Base-by-base conservation (phyloP, 2,888 invertebrate species). In the Tinea trinotella region DNA sequence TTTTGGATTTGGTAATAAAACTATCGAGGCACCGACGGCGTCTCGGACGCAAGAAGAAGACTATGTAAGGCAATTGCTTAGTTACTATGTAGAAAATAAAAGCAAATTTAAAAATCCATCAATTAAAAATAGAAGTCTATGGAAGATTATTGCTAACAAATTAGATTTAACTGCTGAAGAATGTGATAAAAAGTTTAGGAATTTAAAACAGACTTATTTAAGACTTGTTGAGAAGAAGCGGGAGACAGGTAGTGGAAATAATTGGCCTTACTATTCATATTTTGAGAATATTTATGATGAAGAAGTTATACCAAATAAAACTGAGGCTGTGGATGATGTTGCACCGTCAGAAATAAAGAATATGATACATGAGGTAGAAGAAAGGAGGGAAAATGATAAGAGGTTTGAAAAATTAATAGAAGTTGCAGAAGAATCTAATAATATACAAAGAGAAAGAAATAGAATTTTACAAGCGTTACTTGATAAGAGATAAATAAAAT, bases 121-220 rank as follows among this genome's bases (percentile, higher is more conserved):
- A 2, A 65, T 70, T 1, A 84, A 76, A 59, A 83, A 82, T 58
- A 82, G 74, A 59, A 63, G 61, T 36, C 59, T 83, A 5, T 85
- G 84, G 84, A 70, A 65, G 60, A 59, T 64, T 15, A 67, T 85
- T 4, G 70, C 70, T 3, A 64, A 70, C 0, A 73, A 68, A 59
- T 60, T 83, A 22, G 74, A 76, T 0, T 58, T 83, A 48, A 66
- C 77, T 1, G 60, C 76, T 3, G 82, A 79, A 56, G 81, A 78
- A 55, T 84, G 84, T 58, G 79, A 82, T 57, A 72, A 76, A 50
- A 83, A 83, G 56, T 85, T 81, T 56, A 67, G 84, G 9, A 84
- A 85, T 57, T 60, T 85, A 13, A 85, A 85, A 60, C 83, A 83
- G 57, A 83, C 84, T 1, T 85, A 77, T 54, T 63, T 79, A 1